A percentile compares a stretch with the other conserved stretches of the same genome.
Evolutionary conservation across 2,888 invertebrate genomes (phyloP).

Genomic region (Temnothorax unifasciatus): DNA sequence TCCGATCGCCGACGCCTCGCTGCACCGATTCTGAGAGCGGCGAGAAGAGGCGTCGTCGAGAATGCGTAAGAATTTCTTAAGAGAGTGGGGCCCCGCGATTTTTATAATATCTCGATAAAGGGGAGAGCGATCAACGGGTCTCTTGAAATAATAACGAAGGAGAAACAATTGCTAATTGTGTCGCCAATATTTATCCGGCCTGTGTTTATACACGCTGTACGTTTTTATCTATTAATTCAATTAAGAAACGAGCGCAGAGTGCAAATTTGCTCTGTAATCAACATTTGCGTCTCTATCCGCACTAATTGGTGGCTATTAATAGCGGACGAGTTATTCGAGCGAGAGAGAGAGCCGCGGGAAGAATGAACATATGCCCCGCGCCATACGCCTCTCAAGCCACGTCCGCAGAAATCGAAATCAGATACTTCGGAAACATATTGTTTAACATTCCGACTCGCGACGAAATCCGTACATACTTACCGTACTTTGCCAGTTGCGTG

Average conservation of each 20-base stretch:
- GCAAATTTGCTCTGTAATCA: background rate
- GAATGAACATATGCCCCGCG: conserved; percentile 2
- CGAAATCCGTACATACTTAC: conserved; percentile 50
- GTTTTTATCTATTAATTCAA: conserved; percentile 10
- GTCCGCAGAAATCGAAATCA: conserved; percentile 56
- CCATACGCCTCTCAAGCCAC: conserved; percentile 15
- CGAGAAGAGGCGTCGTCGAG: background rate
- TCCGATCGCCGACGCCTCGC: background rate
- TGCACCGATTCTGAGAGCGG: too few relatives aligned
- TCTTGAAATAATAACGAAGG: background rate
- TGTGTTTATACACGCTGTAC: background rate
- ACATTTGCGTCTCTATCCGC: background rate
- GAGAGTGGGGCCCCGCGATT: background rate
- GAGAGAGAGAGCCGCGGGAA: background rate
- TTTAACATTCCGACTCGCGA: conserved; percentile 57
- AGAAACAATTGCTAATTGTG: background rate
- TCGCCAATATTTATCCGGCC: background rate
- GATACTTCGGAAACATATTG: conserved; percentile 48
- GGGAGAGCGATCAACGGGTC: background rate
- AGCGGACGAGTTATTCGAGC: conserved; percentile 18
- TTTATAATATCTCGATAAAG: background rate
- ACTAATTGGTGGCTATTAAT: conserved; percentile 26
- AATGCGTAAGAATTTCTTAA: background rate
- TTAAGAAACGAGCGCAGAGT: background rate
- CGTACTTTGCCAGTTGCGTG: conserved; percentile 39